Conservation (phyloP, 35 echinoderm and acorn worm species). For the Lytechinus pictus region DNA sequence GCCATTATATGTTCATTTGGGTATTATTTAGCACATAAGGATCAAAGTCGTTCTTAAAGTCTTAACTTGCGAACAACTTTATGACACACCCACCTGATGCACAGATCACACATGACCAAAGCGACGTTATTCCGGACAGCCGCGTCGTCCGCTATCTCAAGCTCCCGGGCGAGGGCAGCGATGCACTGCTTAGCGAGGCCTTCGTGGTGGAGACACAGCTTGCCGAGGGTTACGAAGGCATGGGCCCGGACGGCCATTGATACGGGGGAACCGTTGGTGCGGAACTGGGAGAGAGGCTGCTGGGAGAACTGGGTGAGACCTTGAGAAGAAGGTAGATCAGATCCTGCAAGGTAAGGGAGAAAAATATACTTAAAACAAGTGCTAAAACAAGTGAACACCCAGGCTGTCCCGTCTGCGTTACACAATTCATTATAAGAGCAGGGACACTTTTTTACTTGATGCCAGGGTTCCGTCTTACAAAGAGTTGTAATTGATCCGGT, state of each 20-base stretch:
- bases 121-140: slow-evolving; percentile 89
- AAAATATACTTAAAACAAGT: not conserved
- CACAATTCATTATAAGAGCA: too few species aligned
- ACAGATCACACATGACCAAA: slow-evolving; percentile 95
- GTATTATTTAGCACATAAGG: too few species aligned
- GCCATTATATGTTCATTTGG: too few species aligned
- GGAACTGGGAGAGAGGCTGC: slow-evolving; percentile 86
- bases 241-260: slow-evolving; percentile 83
- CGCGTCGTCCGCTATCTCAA: slow-evolving; percentile 76
- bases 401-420: too few species aligned
- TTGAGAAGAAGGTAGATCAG: slow-evolving; percentile 66
- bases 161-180: slow-evolving; percentile 83
- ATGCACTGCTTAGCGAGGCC: slow-evolving; percentile 88
- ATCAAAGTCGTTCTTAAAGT: too few species aligned
- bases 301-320: slow-evolving; percentile 60
- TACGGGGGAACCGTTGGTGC: slow-evolving; percentile 48
- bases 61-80: too few species aligned
- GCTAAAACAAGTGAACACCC: too few species aligned
- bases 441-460: too few species aligned
- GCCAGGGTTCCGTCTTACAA: too few species aligned
- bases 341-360: not conserved
- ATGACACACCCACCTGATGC: slow-evolving; percentile 64
- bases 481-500: too few species aligned
- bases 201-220: slow-evolving; percentile 92
- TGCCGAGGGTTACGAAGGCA: slow-evolving; percentile 88